A percentile compares a stretch with the other conserved stretches of the same genome.
Conservation (phyloP, 2,797 vertebrate species). For the Peromyscus aztecus region DNA sequence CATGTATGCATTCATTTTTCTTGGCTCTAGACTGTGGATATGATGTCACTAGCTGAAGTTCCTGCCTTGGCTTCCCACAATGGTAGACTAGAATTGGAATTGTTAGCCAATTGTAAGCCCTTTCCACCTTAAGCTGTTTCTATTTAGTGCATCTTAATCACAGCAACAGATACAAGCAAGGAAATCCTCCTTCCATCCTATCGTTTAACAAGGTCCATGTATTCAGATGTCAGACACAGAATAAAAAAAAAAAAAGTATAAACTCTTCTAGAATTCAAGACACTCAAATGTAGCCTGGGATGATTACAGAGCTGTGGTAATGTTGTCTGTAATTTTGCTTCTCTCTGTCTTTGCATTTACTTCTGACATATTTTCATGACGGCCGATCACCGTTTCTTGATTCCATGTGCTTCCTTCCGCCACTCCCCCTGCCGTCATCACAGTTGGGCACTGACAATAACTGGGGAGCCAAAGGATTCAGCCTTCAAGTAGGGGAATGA, state of each 20-base stretch:
- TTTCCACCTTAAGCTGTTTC: neutral
- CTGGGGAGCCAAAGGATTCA: constrained; percentile 54
- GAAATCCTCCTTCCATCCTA: neutral
- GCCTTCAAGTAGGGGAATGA: constrained; percentile 22
- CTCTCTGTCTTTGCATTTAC: neutral
- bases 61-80: neutral
- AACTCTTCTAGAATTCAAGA: neutral
- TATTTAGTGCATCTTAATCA: neutral
- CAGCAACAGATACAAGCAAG: neutral
- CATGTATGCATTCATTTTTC: neutral
- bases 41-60: neutral
- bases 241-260: neutral
- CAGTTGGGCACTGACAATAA: constrained; percentile 52
- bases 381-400: neutral
- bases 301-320: neutral
- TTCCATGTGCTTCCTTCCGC: neutral
- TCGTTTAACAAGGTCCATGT: neutral
- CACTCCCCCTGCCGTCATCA: neutral
- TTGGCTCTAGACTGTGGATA: neutral
- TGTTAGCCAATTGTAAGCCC: neutral
- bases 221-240: neutral
- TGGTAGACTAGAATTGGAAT: neutral
- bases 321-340: neutral
- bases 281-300: neutral
- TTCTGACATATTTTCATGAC: constrained; percentile 42